Evolutionary conservation across 2,797 vertebrate species (phyloP).

Genomic region (Channallabes apus): DNA sequence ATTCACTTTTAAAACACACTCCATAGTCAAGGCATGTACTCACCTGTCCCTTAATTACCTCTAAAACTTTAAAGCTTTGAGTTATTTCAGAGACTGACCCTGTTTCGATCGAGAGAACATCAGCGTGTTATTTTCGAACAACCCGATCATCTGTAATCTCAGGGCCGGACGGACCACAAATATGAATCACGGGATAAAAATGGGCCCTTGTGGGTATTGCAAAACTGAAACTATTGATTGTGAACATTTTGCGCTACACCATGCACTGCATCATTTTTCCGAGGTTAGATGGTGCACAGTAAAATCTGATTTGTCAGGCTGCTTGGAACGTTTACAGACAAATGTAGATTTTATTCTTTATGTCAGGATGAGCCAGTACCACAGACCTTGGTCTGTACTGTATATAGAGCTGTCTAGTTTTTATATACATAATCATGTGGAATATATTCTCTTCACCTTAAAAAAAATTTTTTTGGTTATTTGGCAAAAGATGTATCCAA

Average conservation of each 20-base stretch:
- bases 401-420: neutral
- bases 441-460: neutral
- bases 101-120: neutral
- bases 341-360: neutral
- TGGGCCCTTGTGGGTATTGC: neutral
- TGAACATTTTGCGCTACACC: neutral
- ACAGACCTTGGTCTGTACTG: neutral
- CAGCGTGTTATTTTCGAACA: neutral
- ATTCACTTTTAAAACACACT: neutral
- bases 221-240: constrained; percentile 24
- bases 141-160: neutral
- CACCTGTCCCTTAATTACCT: constrained; percentile 4
- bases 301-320: neutral
- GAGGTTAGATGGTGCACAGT: neutral
- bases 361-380: neutral
- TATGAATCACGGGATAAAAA: constrained; percentile 18
- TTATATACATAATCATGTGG: neutral
- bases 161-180: neutral
- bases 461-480: neutral
- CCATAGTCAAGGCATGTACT: neutral
- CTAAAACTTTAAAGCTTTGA: neutral
- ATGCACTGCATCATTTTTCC: neutral
- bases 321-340: neutral
- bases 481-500: neutral
- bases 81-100: neutral